Base-by-base conservation (phyloP, 2,888 invertebrate species). In the Alloscopus bannaensis region DNA sequence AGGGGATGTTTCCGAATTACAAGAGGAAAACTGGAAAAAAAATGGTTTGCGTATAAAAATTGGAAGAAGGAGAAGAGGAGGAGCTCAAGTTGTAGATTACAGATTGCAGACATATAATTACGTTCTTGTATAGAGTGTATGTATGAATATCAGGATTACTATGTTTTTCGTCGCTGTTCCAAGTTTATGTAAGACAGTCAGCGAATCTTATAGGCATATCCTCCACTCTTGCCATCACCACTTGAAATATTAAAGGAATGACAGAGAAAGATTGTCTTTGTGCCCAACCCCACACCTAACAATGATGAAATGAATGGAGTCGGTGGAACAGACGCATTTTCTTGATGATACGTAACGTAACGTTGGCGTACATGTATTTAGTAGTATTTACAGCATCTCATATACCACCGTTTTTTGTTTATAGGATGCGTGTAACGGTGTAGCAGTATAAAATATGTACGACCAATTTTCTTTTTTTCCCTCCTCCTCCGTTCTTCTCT, bases 251-350 rank as follows among this genome's bases (percentile, higher is more conserved):
- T 71, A 50, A 66, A 78, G 60, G 59, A 76, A 73, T 79, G 84
- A 85, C 86, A 85, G 82, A 84, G 84, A 86, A 72, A 77, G 81
- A 86, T 86, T 84, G 82, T 82, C 76, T 72, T 75, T 60, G 52
- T 40, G 52, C 71, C 57, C 57, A 50, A 59, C 69, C 66, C 66
- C 28, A 24, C 52, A 31, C n/a, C 24, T 40, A 65, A 47, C 60
- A 64, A 72, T 28, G 62, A 20, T n/a, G 40, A 76, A 65, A 65
- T 65, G 55, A 75, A 69, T 75, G 69, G 70, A 59, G 72, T 29
- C 28, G n/a, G n/a, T 57, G 11, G 57, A 29, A 26, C 11, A 36
- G 36, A 20, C 18, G 40, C 36, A 60, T 60, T 36, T 31, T 60
- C 36, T 29, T 60, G 36, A 59, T 29, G 36, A 60, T 29, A 36